Percentiles rank a stretch among this genome's conserved stretches.
phyloP scores from a whole-genome alignment of 2,888 invertebrate genomes.

The Parthenolecanium corni region DNA sequence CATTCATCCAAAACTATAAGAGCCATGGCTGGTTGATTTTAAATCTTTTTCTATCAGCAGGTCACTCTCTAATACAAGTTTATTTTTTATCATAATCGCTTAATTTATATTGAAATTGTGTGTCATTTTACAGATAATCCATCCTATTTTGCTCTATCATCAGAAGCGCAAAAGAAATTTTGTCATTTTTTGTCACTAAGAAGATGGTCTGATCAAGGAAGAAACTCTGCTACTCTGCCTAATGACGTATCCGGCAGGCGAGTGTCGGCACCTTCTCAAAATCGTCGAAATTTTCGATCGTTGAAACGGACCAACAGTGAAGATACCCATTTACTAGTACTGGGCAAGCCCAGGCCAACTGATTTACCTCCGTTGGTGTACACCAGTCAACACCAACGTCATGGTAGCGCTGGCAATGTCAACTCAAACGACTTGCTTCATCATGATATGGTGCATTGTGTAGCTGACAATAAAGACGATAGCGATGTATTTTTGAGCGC shows the following conservation, averaged over 20 bases:
- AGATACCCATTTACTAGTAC: constrained; percentile 52
- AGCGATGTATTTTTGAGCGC: constrained; percentile 51
- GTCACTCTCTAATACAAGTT: not conserved
- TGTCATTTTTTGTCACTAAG: constrained; percentile 35
- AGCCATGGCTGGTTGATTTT: no score
- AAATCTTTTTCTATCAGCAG: not conserved
- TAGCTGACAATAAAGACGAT: constrained; percentile 40
- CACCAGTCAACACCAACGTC: constrained; percentile 33
- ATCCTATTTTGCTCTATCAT: constrained; percentile 58
- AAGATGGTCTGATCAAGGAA: constrained; percentile 36
- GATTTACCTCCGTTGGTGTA: constrained; percentile 51
- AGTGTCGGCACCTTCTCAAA: constrained; percentile 32
- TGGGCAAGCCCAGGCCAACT: constrained; percentile 56
- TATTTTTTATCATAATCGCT: not conserved
- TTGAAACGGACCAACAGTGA: constrained; percentile 51
- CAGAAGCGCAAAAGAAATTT: constrained; percentile 36
- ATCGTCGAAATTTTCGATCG: constrained; percentile 38
- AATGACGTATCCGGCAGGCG: constrained; percentile 32
- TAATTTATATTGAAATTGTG: no score
- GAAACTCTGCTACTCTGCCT: constrained; percentile 34
- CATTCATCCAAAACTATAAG: no score
- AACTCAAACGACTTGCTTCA: constrained; percentile 28
- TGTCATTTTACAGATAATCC: constrained; percentile 49
- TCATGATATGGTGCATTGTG: constrained; percentile 30
- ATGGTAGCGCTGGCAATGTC: constrained; percentile 4